Base-by-base conservation (phyloP, 2,888 invertebrate species). In the Fabriciana adippe region DNA sequence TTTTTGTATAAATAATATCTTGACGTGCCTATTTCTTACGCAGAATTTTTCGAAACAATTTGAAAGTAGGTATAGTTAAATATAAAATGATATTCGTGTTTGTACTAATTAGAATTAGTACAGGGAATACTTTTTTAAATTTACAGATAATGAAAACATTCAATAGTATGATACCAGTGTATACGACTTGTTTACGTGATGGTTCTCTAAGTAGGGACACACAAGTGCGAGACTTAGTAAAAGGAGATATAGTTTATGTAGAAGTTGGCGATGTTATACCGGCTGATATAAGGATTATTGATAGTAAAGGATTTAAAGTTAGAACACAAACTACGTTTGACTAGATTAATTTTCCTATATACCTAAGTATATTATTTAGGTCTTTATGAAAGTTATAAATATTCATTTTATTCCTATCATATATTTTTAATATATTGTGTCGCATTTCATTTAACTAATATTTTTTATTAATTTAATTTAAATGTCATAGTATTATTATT, bases 261-360 rank as follows among this genome's bases (percentile, higher is more conserved):
- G 97, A 97, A 88, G 98, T 99, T 83, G 99, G 99, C 75, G 99
- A 99, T 88, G 94, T 99, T 78, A 96, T 99, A 75, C 99, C 99
- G 18, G 99, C 99, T 67, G 99, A 99, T 89, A 96, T 99, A 82
- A 95, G 99, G 78, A 96, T 99, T 81, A 97, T 99, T 84, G 96
- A 97, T 84, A 96, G 98, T 70, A 97, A 97, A 86, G 97, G 97
- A 81, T 99, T 99, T 90, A 99, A 90, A 83, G 92, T 90, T 78
- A 65, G 70, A 21, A 47, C 21, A 3, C 5, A 26, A 1, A 26
- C 21, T 56, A 13, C n/a, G n/a, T n/a, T n/a, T 15, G 13, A 13
- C 18, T 26, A 55, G 11, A 0, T 8, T 18, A 21, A 8, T 18
- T 26, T 26, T 26, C 5, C 26, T 26, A 4, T 26, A 26, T n/a